Conservation (phyloP, 2,797 vertebrate species). For the Pelochelys cantorii region DNA sequence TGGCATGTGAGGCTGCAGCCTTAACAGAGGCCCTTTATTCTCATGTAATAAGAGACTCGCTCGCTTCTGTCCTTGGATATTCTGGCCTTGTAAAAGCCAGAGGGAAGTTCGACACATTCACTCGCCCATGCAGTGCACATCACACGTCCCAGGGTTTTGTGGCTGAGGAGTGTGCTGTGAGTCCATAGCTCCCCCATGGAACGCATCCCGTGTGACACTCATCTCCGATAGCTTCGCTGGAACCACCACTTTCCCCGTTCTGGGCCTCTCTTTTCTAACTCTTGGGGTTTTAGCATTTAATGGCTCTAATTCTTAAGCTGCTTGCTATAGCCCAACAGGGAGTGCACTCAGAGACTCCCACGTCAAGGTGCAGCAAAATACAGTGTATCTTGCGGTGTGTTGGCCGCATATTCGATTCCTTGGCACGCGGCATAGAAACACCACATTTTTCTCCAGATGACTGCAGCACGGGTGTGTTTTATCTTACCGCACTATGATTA, state of each 20-base stretch:
- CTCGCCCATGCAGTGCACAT: neutral
- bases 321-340: neutral
- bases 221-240: neutral
- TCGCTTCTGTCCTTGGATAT: neutral
- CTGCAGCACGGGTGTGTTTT: neutral
- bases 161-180: neutral
- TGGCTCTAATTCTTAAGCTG: neutral
- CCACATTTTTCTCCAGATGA: neutral
- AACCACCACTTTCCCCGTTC: neutral
- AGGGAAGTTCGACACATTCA: neutral
- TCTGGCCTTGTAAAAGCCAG: neutral
- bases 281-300: neutral
- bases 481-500: neutral
- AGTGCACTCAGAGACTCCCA: neutral
- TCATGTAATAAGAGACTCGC: neutral
- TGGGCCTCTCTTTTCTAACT: neutral
- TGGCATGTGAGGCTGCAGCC: neutral
- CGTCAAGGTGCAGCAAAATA: neutral
- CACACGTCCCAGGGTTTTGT: neutral
- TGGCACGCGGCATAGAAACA: neutral
- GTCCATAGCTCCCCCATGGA: neutral
- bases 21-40: neutral
- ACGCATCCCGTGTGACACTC: neutral
- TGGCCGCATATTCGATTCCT: neutral
- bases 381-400: neutral